A percentile compares a stretch with the other conserved stretches of the same genome.
phyloP scores from a whole-genome alignment of 2,888 invertebrate species.

The Cryptocephalus moraei region DNA sequence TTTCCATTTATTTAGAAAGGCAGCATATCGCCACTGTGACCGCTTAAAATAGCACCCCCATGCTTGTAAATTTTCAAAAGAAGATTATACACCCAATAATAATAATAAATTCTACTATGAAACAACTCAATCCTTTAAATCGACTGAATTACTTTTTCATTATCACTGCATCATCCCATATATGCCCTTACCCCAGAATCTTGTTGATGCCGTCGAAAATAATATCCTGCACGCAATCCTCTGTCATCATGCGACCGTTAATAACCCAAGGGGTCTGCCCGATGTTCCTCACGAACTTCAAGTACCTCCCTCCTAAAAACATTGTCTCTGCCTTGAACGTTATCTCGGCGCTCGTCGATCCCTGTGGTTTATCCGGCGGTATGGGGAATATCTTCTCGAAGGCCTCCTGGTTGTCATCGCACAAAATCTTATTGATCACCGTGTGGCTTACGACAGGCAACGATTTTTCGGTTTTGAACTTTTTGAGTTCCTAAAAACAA shows the following conservation, averaged over 20 bases:
- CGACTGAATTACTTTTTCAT: too few relatives aligned
- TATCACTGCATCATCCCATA: too few relatives aligned
- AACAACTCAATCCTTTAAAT: too few relatives aligned
- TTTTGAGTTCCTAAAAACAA: slow-evolving; percentile 14
- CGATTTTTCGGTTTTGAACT: slow-evolving; percentile 10
- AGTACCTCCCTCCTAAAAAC: slow-evolving; percentile 66
- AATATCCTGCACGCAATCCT: slow-evolving; percentile 85
- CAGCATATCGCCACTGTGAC: too few relatives aligned
- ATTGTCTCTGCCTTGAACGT: slow-evolving; percentile 49
- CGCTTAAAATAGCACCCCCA: too few relatives aligned
- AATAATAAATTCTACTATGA: too few relatives aligned
- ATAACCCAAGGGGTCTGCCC: slow-evolving; percentile 94
- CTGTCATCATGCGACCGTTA: slow-evolving; percentile 66
- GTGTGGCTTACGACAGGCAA: slow-evolving; percentile 49
- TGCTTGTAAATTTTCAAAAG: too few relatives aligned
- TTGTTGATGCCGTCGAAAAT: slow-evolving; percentile 59
- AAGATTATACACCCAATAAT: too few relatives aligned
- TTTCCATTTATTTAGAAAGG: too few relatives aligned
- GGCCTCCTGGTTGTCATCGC: slow-evolving; percentile 37
- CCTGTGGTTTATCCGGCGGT: slow-evolving; percentile 43
- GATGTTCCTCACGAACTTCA: slow-evolving; percentile 71
- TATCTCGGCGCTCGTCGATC: slow-evolving; percentile 39
- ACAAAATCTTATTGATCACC: slow-evolving; percentile 48
- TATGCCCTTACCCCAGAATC: slow-evolving; percentile 44
- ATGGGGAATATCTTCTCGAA: slow-evolving; percentile 43